A percentile compares a stretch with the other conserved stretches of the same genome.
Evolutionary conservation across 2,113 vertebrate genomes (phyloP).

Genomic region (Eublepharis macularius): DNA sequence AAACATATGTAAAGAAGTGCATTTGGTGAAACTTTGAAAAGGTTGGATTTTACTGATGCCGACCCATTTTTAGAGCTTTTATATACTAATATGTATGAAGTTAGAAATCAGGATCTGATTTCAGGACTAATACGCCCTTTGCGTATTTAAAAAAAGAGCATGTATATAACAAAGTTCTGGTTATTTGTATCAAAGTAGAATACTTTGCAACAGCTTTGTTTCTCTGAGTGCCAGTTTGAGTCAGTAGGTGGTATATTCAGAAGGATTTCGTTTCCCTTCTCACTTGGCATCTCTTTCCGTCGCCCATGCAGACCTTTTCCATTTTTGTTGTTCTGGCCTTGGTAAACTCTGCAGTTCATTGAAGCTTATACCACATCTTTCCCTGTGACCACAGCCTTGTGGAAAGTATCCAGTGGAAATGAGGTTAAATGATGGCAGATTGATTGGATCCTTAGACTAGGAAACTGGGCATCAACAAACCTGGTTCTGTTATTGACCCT

Average conservation of each 20-base stretch:
- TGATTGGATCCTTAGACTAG: neutral
- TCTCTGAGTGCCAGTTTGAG: neutral
- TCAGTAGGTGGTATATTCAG: neutral
- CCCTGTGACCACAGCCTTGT: neutral
- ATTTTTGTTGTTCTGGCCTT: too few relatives aligned
- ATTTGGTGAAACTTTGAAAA: neutral
- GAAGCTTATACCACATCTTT: neutral
- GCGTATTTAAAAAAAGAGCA: neutral
- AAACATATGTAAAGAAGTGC: neutral
- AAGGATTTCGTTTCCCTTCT: neutral
- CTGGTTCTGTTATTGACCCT: slow-evolving; percentile 4
- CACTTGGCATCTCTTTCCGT: too few relatives aligned
- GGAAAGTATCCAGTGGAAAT: neutral
- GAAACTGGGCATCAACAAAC: neutral
- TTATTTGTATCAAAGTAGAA: neutral
- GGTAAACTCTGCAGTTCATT: neutral
- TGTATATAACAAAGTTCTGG: neutral
- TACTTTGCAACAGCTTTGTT: neutral
- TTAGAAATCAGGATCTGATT: slow-evolving; percentile 17
- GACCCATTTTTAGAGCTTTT: slow-evolving; percentile 7
- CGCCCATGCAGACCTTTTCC: too few relatives aligned
- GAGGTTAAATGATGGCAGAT: neutral
- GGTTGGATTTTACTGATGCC: neutral
- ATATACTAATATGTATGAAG: neutral
- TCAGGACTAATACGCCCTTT: neutral